Evolutionary conservation across 2,888 invertebrate species (phyloP), one percentile per base, ranked within the genome.

Genomic region (Bombyx huttoni): DNA sequence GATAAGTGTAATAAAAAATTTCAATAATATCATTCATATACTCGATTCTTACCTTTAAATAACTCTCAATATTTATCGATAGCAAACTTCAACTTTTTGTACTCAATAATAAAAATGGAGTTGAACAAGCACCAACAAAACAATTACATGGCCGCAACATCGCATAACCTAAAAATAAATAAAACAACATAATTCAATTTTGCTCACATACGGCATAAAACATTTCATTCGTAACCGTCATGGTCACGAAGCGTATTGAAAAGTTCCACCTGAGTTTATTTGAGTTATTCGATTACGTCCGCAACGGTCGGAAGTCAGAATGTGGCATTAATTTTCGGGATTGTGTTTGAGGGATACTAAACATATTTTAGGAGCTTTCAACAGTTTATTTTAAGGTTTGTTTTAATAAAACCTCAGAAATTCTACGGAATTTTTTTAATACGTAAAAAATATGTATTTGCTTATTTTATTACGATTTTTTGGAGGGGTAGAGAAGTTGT

Each of bases 231-330:
- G 78, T 72, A 77, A 75, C 64, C 78, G 81, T 83, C 82, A 84
- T 75, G 83, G 82, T 84, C 84, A 84, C 84, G 83, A 70, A 81
- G 70, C 75, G 70, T 76, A 81, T 84, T 83, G 78, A 81, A 78
- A 78, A 80, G 78, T 79, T 81, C 74, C 81, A 81, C 80, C 83
- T 81, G 79, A 81, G 77, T 74, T 76, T 80, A 78, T 78, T 79
- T 80, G 80, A 83, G 76, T 78, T 80, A 80, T 81, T 75, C 75
- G 75, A 82, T 78, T 79, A 72, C 68, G 46, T 53, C 54, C 46
- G 35, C 53, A 53, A 63, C 55, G 59, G 58, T 69, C 71, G 76
- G 75, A 76, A 75, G 70, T 75, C 65, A 64, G 62, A 58, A 63
- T 59, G 58, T 63, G 58, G 66, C 64, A 70, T 70, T 74, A 64